These are phyloP conservation scores for Onychorhynchus coronatus DNA, from an alignment of 2,113 vertebrate genomes.

Conservation along the genomic window DNA sequence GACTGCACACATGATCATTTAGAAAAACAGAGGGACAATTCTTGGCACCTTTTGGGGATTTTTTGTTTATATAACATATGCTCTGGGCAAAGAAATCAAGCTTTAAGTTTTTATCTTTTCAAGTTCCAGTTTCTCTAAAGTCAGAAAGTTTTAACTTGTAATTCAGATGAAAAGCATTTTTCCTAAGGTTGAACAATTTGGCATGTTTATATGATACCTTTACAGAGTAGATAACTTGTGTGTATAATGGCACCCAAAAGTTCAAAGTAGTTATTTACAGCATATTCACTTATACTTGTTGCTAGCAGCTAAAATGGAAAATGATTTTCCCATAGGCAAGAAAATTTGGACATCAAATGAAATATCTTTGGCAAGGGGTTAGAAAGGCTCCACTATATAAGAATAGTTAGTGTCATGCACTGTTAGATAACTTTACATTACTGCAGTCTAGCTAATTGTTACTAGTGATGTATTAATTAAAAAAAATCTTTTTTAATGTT, in stretches of 20 bases:
- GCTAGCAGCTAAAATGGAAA: slow-evolving; percentile 24
- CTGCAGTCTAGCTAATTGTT: background rate
- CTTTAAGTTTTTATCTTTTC: slow-evolving; percentile 59
- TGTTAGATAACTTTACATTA: background rate
- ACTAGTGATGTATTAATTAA: background rate
- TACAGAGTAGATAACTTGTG: slow-evolving; percentile 44
- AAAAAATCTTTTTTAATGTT: background rate
- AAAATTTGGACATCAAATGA: background rate
- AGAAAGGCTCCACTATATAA: background rate
- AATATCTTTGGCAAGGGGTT: background rate
- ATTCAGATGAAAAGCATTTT: slow-evolving; percentile 58
- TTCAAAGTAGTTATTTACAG: slow-evolving; percentile 43
- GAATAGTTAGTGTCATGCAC: background rate
- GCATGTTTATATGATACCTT: slow-evolving; percentile 44
- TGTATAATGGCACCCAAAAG: slow-evolving; percentile 3
- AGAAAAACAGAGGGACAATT: slow-evolving; percentile 66
- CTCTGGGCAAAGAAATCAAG: slow-evolving; percentile 57
- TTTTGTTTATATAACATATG: slow-evolving; percentile 66
- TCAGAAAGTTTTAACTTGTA: slow-evolving; percentile 46
- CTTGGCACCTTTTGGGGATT: slow-evolving; percentile 62
- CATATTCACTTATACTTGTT: background rate
- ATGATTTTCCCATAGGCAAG: background rate
- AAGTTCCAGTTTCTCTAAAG: slow-evolving; percentile 58
- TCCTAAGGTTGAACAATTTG: slow-evolving; percentile 41
- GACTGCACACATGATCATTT: slow-evolving; percentile 64